Percentiles rank a stretch among this genome's conserved stretches.
Conservation (phyloP, 2,888 invertebrate genomes). For the Camptogramma bilineatum region DNA sequence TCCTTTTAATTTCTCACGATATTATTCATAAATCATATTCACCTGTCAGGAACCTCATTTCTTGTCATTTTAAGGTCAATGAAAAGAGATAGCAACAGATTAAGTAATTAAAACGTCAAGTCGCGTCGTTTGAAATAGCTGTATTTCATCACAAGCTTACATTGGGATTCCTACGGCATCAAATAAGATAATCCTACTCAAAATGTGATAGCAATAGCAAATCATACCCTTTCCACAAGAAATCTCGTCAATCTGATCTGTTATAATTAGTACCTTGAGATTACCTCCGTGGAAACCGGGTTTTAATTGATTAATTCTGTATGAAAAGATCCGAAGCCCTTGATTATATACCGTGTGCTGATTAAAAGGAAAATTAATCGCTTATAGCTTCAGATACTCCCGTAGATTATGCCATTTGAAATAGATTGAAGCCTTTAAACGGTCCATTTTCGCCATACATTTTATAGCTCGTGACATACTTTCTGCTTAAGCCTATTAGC, state of each 20-base stretch:
- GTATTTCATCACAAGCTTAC: too few species aligned
- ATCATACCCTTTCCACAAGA: not conserved
- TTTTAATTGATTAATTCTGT: slow-evolving; percentile 28
- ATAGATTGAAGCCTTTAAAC: not conserved
- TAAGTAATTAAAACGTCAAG: too few species aligned
- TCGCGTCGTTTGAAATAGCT: too few species aligned
- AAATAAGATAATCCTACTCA: not conserved
- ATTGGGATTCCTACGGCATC: too few species aligned
- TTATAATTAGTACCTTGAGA: slow-evolving; percentile 6
- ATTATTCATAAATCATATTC: too few species aligned
- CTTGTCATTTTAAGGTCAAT: too few species aligned
- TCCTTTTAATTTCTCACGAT: too few species aligned
- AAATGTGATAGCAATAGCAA: not conserved
- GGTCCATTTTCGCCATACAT: not conserved
- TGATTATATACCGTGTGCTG: slow-evolving; percentile 21
- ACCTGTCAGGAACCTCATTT: too few species aligned
- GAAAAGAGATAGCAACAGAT: too few species aligned
- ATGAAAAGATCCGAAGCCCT: slow-evolving; percentile 29
- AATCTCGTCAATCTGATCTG: slow-evolving; percentile 2
- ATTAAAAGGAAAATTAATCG: slow-evolving; percentile 29
- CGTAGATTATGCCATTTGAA: not conserved
- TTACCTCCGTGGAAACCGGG: slow-evolving; percentile 17
- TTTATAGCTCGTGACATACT: not conserved
- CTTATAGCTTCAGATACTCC: slow-evolving; percentile 2
- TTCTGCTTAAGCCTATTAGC: too few species aligned